Base-by-base conservation (phyloP, 92 coral and sea anemone species). In the Desmophyllum pertusum region DNA sequence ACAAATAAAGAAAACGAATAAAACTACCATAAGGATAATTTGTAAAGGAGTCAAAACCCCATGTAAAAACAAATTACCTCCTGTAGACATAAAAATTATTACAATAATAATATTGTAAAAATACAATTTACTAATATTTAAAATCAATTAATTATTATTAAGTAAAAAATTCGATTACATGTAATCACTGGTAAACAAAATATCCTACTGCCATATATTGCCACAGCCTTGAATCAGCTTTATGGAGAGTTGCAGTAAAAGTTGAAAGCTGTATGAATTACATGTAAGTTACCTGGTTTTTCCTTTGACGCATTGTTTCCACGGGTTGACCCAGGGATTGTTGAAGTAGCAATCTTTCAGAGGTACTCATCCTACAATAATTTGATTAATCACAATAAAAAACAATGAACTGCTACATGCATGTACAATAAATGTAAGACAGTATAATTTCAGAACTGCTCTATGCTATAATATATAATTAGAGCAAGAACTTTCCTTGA, bases 261-360 rank as follows among this genome's bases (percentile, higher is more conserved):
- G 23, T 14, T n/a, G n/a, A 10, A 29, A 13, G 14, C 21, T n/a
- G 63, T 65, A 48, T 8, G 67, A 29, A 41, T 62, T 40, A 27
- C 30, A 76, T 37, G n/a, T n/a, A 30, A 66, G 21, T 40, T 40
- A 80, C 84, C 75, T 50, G 36, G 1, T 68, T 39, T 25, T 13
- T 51, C 61, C 35, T 82, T 40, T 57, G 72, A 23, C 15, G 72
- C 79, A 82, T 33, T 27, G 10, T 72, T 82, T 29, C 70, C 71
- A 82, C 69, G 6, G 86, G 38, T 31, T 82, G 71, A 31, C 79
- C 72, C 57, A 82, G 38, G 3, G 86, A 53, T 21, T 72, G 86
- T 36, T 72, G 70, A 59, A 70, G 45, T 19, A 73, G 38, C 36
- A 82, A 31, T 33, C 71, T 74, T 31, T 82, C 59, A 53, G 86